Evolutionary conservation across 2,797 vertebrate species (phyloP).

Genomic region (Dicrostonyx torquatus): DNA sequence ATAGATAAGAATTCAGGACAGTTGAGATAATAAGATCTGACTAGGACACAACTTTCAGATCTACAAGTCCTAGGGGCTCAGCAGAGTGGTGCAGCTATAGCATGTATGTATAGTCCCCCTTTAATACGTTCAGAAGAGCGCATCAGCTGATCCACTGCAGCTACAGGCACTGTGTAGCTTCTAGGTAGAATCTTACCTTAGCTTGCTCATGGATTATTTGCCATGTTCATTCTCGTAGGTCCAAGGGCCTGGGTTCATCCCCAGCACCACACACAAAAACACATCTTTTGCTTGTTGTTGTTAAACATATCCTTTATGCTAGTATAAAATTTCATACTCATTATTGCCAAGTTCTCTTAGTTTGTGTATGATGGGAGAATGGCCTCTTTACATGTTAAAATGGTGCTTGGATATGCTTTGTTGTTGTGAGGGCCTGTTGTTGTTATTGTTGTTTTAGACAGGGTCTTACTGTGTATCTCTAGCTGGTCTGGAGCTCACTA

Average conservation of each 20-base stretch:
- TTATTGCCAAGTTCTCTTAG: slow-evolving; percentile 9
- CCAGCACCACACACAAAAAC: not conserved
- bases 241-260: not conserved
- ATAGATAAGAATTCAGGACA: not conserved
- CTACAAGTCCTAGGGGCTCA: not conserved
- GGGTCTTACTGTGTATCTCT: not conserved
- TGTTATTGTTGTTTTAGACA: no score
- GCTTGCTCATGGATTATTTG: not conserved
- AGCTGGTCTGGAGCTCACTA: not conserved
- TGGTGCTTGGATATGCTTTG: not conserved
- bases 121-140: not conserved
- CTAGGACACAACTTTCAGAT: slow-evolving; percentile 42
- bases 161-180: not conserved
- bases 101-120: not conserved
- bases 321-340: not conserved
- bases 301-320: not conserved
- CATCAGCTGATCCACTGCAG: not conserved
- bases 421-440: not conserved
- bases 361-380: not conserved
- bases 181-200: not conserved
- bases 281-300: not conserved
- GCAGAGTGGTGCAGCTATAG: no score
- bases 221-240: not conserved
- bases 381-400: slow-evolving; percentile 2
- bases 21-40: not conserved